Evolutionary conservation across 2,113 vertebrate genomes (phyloP), one percentile per base, ranked within the genome.

Genomic region (Microcebus murinus): DNA sequence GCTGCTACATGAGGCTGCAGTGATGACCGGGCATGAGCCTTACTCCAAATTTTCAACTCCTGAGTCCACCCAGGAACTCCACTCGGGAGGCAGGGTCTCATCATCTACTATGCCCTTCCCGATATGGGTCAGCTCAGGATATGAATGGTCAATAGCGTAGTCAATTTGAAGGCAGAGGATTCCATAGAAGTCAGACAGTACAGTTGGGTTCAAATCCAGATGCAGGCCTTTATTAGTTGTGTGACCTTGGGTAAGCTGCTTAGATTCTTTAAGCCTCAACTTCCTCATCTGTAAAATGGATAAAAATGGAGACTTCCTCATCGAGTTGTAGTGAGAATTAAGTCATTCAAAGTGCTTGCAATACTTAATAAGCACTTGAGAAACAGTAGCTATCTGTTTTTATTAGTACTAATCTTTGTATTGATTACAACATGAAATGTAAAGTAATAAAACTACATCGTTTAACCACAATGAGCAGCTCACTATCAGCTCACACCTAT

Each of bases 1-100:
- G n/a, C 34, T 10, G 1, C 34, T 8, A 5, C 0, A 0, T 0
- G 9, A 31, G 6, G 7, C 14, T 83, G 76, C 57, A 0, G 4
- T 18, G 25, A 94, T 8, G 9, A 76, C 14, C 2, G 3, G 17
- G 13, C n/a, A 15, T 10, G 27, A 57, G 7, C 23, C 67, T n/a
- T 39, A 34, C 18, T 85, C 42, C 25, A 23, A 34, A 61, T 42
- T 27, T 48, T 50, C 63, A 31, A 18, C 29, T 57, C 61, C 77
- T 42, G 55, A 55, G 79, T n/a, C 45, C 80, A 70, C 15, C 23
- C 36, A 63, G 13, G 27, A 57, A 34, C 42, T 70, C 48, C 8
- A 7, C 9, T 61, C 50, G 63, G 11, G 1, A 63, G 20, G 42
- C 74, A 83, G 61, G 68, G 65, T 8, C 42, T 55, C 9, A 9